These are phyloP conservation scores for Ceratothoa steindachneri DNA, from an alignment of 2,888 invertebrate genomes.

Conservation along the genomic window DNA sequence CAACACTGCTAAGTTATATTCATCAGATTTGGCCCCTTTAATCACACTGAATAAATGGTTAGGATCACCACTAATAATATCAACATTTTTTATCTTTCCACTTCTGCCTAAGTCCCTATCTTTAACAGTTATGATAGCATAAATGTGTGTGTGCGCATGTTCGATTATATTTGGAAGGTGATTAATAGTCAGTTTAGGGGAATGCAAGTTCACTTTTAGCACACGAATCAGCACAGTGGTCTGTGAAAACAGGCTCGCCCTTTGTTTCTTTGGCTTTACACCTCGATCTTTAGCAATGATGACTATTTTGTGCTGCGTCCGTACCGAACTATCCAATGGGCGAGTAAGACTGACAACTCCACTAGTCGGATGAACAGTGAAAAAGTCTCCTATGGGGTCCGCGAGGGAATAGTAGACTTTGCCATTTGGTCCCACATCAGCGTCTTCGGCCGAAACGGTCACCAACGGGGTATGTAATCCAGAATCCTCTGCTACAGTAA, in stretches of 20 bases:
- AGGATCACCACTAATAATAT: constrained; percentile 83
- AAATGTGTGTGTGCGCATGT: constrained; percentile 74
- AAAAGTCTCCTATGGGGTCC: constrained; percentile 77
- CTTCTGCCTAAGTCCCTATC: constrained; percentile 79
- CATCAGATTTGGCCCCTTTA: constrained; percentile 56
- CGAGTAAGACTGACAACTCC: constrained; percentile 81
- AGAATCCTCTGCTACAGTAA: constrained; percentile 78
- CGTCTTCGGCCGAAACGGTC: constrained; percentile 76
- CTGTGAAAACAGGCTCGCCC: constrained; percentile 18
- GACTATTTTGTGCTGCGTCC: not conserved
- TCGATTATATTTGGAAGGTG: constrained; percentile 75
- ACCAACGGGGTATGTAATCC: constrained; percentile 63
- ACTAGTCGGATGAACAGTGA: constrained; percentile 87
- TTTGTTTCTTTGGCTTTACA: constrained; percentile 56
- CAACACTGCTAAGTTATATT: constrained; percentile 50
- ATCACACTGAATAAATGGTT: constrained; percentile 80
- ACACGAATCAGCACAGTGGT: constrained; percentile 49
- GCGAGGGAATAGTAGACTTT: constrained; percentile 93
- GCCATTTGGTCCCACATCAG: constrained; percentile 90
- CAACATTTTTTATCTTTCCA: constrained; percentile 74
- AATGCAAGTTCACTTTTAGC: constrained; percentile 72
- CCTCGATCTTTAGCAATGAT: constrained; percentile 85
- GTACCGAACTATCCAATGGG: constrained; percentile 61
- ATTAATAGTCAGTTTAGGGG: constrained; percentile 76
- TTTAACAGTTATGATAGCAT: constrained; percentile 78